Conservation (phyloP, 2,113 vertebrate species). For the Heterochromis multidens region DNA sequence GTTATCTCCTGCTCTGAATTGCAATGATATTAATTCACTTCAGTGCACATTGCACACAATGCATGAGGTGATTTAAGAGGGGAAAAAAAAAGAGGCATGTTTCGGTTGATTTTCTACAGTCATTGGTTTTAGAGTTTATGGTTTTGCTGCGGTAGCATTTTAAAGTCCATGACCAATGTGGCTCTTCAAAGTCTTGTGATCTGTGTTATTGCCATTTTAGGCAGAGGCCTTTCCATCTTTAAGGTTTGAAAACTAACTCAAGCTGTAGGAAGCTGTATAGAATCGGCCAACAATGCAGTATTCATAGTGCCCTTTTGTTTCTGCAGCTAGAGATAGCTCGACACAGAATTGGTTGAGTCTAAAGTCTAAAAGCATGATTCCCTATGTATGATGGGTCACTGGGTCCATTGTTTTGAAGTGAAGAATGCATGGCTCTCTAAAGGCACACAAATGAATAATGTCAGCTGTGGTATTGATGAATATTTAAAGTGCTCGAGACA, state of each 20-base stretch:
- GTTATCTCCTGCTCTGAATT: conserved; percentile 46
- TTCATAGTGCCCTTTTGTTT: conserved; percentile 53
- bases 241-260: neutral
- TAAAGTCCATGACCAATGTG: neutral
- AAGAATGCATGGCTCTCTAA: conserved; percentile 33
- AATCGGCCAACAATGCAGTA: conserved; percentile 46
- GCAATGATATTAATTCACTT: conserved; percentile 8
- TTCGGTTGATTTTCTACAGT: conserved; percentile 1
- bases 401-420: conserved; percentile 55
- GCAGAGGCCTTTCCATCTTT: neutral
- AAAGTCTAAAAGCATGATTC: conserved; percentile 70
- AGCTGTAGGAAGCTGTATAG: conserved; percentile 15
- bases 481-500: conserved; percentile 68
- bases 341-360: conserved; percentile 1
- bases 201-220: neutral
- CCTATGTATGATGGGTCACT: conserved; percentile 58
- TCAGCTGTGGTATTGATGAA: conserved; percentile 61
- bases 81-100: neutral
- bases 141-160: neutral
- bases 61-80: neutral
- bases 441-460: conserved; percentile 60
- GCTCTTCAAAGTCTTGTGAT: neutral
- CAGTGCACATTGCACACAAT: neutral
- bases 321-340: conserved; percentile 4
- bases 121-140: neutral